phyloP scores from a whole-genome alignment of 2,797 vertebrate genomes.

The Valencia hispanica region DNA sequence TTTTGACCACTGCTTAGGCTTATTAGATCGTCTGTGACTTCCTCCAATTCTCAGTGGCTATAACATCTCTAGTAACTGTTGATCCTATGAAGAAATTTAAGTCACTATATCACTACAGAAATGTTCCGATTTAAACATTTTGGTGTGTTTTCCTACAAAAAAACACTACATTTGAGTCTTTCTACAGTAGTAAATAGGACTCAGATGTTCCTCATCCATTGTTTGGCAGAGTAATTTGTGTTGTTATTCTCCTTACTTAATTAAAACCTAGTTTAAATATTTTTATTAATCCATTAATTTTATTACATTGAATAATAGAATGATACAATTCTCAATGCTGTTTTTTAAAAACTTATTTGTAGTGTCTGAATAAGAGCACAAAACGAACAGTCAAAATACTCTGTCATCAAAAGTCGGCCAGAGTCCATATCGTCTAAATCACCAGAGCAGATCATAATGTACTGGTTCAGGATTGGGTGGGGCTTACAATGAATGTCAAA shows the following conservation, averaged over 20 bases:
- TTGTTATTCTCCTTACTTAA: too few relatives aligned
- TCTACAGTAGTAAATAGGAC: not conserved
- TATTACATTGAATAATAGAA: not conserved
- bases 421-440: constrained; percentile 13
- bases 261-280: not conserved
- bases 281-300: not conserved
- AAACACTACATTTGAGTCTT: not conserved
- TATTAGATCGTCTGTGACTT: too few relatives aligned
- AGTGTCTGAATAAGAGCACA: not conserved
- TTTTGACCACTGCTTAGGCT: too few relatives aligned
- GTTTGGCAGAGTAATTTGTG: too few relatives aligned
- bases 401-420: too few relatives aligned
- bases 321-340: not conserved
- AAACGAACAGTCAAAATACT: too few relatives aligned
- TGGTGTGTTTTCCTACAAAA: not conserved
- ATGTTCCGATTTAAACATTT: not conserved
- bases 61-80: too few relatives aligned
- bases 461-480: constrained; percentile 27
- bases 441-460: constrained; percentile 36
- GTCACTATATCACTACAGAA: not conserved
- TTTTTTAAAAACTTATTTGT: not conserved
- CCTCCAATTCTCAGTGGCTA: too few relatives aligned
- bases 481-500: constrained; percentile 31
- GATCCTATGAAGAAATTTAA: not conserved
- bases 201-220: not conserved